A percentile compares a stretch with the other conserved stretches of the same genome.
These are phyloP conservation scores for Rhea americana DNA, from an alignment of 2,113 vertebrate species.

Conservation along the genomic window DNA sequence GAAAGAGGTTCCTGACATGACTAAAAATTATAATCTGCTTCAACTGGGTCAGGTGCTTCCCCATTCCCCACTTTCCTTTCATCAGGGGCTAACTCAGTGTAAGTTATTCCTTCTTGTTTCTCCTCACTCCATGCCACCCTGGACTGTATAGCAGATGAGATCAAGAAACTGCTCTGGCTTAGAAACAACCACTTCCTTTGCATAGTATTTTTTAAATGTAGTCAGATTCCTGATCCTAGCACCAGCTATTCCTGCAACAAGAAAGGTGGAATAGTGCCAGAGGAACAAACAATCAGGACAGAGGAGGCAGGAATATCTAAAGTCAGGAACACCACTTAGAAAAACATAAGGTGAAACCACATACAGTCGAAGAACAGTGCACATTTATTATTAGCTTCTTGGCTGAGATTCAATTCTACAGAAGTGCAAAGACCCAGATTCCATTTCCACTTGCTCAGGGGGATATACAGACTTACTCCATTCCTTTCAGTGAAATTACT, in stretches of 20 bases:
- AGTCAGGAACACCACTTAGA: neutral
- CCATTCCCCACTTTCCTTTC: neutral
- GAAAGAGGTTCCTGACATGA: neutral
- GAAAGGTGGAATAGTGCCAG: neutral
- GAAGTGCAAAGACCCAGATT: neutral
- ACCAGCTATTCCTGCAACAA: neutral
- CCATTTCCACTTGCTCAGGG: neutral
- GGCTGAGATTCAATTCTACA: neutral
- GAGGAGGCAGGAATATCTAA: neutral
- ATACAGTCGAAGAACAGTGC: neutral
- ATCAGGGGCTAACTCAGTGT: neutral
- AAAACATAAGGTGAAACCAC: neutral
- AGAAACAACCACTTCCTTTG: neutral
- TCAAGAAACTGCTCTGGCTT: neutral
- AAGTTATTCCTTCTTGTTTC: neutral
- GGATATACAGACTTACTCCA: neutral
- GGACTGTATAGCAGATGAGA: neutral
- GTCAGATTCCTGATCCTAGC: neutral
- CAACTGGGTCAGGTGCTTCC: neutral
- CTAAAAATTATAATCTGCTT: neutral
- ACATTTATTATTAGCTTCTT: neutral
- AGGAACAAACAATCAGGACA: neutral
- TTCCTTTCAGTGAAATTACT: neutral
- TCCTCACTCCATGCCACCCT: neutral
- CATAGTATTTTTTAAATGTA: neutral